Percentiles rank a stretch among this genome's conserved stretches.
Evolutionary conservation across 2,888 invertebrate genomes (phyloP).

Genomic region (Anagyrus pseudococci): DNA sequence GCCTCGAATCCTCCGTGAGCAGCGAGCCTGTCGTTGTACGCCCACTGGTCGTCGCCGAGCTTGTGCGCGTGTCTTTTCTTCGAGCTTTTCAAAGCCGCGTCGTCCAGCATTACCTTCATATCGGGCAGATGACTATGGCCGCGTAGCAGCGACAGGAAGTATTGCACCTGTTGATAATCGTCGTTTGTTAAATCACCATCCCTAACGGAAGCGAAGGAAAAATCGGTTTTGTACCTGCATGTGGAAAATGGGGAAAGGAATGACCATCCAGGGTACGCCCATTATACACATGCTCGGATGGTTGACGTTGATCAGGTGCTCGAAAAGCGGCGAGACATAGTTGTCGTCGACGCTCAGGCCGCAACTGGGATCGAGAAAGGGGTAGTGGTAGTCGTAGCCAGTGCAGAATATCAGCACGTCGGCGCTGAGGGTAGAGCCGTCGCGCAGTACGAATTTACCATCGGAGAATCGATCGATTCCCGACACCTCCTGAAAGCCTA

Average conservation of each 20-base stretch:
- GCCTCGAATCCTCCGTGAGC: constrained; percentile 54
- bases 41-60: constrained; percentile 60
- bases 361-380: constrained; percentile 72
- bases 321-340: constrained; percentile 75
- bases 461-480: constrained; percentile 20
- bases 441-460: constrained; percentile 61
- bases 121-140: constrained; percentile 69
- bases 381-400: constrained; percentile 76
- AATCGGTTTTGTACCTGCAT: constrained; percentile 67
- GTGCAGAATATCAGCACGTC: constrained; percentile 78
- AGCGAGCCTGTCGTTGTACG: constrained; percentile 61
- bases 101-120: constrained; percentile 70
- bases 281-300: constrained; percentile 79
- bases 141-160: constrained; percentile 68
- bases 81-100: constrained; percentile 64
- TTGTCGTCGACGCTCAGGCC: constrained; percentile 64
- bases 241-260: constrained; percentile 75
- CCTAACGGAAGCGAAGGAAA: background rate
- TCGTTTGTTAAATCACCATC: background rate
- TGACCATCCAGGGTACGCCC: constrained; percentile 74
- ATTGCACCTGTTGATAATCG: constrained; percentile 65
- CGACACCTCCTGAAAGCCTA: background rate
- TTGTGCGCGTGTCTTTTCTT: constrained; percentile 60
- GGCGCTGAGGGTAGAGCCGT: constrained; percentile 65
- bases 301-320: constrained; percentile 77